phyloP scores from a whole-genome alignment of 2,888 invertebrate genomes.

The Embidobia sp. region DNA sequence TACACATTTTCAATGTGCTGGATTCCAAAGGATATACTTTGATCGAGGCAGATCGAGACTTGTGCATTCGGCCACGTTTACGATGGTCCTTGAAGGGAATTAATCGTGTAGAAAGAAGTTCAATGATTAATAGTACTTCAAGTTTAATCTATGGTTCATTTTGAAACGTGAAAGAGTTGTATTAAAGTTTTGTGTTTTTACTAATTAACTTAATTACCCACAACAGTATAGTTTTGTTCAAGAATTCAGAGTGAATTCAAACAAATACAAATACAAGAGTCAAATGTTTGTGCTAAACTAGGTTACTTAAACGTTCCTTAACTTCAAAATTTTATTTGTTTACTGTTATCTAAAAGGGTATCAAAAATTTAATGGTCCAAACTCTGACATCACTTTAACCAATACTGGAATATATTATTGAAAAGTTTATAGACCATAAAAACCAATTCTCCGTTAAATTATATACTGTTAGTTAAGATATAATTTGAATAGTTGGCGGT shows the following conservation, averaged over 20 bases:
- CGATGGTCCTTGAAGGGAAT: not conserved
- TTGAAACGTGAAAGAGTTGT: not conserved
- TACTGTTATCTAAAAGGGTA: no score
- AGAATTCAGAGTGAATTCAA: no score
- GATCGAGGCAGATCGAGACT: not conserved
- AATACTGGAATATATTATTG: constrained; percentile 23
- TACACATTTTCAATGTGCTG: constrained; percentile 10
- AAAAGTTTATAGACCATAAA: constrained; percentile 42
- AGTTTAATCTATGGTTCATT: no score
- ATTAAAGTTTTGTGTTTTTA: no score
- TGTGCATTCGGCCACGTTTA: not conserved
- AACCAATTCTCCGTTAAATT: constrained; percentile 49
- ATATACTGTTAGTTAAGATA: constrained; percentile 4
- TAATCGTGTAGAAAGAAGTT: not conserved
- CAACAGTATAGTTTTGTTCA: no score
- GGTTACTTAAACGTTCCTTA: no score
- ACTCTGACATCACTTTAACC: no score
- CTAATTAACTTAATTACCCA: no score
- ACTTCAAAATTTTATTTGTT: no score
- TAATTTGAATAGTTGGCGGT: constrained; percentile 12
- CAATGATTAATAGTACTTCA: not conserved
- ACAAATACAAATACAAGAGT: no score
- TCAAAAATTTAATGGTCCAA: no score
- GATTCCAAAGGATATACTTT: not conserved
- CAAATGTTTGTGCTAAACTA: no score